Base-by-base conservation (phyloP, 2,888 invertebrate species). In the Magallana nippona region DNA sequence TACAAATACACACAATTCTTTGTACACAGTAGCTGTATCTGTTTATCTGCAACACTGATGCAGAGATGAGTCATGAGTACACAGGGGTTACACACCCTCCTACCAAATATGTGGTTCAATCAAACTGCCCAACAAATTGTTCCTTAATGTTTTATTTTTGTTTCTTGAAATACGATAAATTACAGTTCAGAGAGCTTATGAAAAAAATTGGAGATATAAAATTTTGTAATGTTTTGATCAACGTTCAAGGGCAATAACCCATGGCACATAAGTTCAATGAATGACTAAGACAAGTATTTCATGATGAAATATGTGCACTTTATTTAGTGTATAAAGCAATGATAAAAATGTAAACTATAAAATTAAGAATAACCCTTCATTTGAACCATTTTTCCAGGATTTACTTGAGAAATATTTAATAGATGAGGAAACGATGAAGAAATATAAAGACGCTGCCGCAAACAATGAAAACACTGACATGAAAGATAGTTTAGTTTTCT, bases 321-420 rank as follows among this genome's bases (percentile, higher is more conserved):
- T 8, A 44, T 44, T 44, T 5, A 44, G 44, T 8, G 8, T 44
- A 44, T 44, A 8, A 44, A 44, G 44, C 44, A 60, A 19, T 60
- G n/a, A 60, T 60, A 60, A 60, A 60, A 15, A n/a, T 19, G 15
- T 60, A 19, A 60, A n/a, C 10, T 44, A 44, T 44, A 44, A 44
- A 44, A 44, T 44, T 44, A 44, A 44, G 44, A 44, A 44, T 44
- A 44, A 44, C 44, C 44, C n/a, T 19, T 71, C 71, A 71, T 71
- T 27, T 71, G 32, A 71, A 71, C 27, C 11, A 71, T 81, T 81
- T 44, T 82, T 84, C 10, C 71, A 85, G 98, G 97, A 97, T 95
- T 96, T 99, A 95, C 96, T 99, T 95, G 98, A 98, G 96, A 98
- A 98, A 96, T 98, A 97, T 96, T 97, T 99, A 95, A 98, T 99